A percentile compares a stretch with the other conserved stretches of the same genome.
These are phyloP conservation scores for Acromyrmex charruanus DNA, from an alignment of 1,140 invertebrate species.

Conservation along the genomic window DNA sequence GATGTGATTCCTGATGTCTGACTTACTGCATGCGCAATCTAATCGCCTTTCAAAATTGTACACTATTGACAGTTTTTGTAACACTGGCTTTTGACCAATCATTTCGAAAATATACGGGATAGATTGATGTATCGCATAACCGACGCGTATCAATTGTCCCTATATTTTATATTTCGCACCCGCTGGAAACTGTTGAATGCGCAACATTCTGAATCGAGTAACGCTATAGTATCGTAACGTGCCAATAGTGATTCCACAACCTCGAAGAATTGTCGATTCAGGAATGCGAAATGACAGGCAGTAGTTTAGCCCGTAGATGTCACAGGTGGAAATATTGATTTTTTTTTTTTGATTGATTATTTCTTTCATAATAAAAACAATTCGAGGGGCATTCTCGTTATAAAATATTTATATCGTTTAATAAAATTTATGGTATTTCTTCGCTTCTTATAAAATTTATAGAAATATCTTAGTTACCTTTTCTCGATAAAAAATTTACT, in stretches of 20 bases:
- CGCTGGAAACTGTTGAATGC: constrained; percentile 53
- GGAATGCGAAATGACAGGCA: constrained; percentile 22
- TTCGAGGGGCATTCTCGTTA: not conserved
- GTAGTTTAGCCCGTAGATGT: constrained; percentile 26
- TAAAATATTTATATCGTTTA: not conserved
- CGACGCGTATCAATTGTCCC: constrained; percentile 15
- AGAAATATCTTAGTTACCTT: not conserved
- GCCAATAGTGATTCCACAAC: constrained; percentile 48
- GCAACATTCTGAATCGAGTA: constrained; percentile 27
- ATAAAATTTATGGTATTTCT: not conserved
- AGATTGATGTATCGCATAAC: constrained; percentile 59
- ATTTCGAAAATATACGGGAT: constrained; percentile 59
- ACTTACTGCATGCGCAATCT: not conserved
- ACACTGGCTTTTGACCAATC: constrained; percentile 41
- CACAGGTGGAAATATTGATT: constrained; percentile 10
- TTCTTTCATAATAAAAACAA: not conserved
- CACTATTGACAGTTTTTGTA: constrained; percentile 19
- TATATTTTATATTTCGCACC: constrained; percentile 55
- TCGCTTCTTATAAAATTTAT: not conserved
- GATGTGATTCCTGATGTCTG: not conserved
- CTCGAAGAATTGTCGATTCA: constrained; percentile 46
- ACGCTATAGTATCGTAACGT: constrained; percentile 38
- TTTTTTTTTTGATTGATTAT: constrained; percentile 21
- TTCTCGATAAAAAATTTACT: constrained; percentile 1
- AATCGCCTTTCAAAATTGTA: constrained; percentile 2